Percentiles rank a stretch among this genome's conserved stretches.
Evolutionary conservation across 2,888 invertebrate species (phyloP).

Genomic region (Rhyacophila evoluta): DNA sequence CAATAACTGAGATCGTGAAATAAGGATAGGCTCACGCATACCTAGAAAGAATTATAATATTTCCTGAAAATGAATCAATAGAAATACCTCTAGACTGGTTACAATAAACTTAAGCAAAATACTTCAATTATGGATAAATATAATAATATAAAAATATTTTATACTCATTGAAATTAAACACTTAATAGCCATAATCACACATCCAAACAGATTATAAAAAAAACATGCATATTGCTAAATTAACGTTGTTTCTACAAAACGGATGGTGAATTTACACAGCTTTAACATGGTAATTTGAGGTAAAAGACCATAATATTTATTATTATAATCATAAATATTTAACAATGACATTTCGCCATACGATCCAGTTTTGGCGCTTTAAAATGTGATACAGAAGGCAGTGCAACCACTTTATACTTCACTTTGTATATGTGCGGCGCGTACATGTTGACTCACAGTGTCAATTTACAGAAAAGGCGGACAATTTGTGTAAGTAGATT

Average conservation of each 20-base stretch:
- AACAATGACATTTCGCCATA: background rate
- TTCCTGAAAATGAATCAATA: too few relatives aligned
- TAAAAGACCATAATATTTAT: background rate
- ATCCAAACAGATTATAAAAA: background rate
- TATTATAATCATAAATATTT: background rate
- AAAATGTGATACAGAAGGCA: slow-evolving; percentile 42
- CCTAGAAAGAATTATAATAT: too few relatives aligned
- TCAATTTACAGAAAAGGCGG: slow-evolving; percentile 12
- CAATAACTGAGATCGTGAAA: too few relatives aligned
- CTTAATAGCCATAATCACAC: background rate
- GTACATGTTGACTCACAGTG: background rate
- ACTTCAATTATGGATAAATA: too few relatives aligned
- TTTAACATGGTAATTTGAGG: background rate
- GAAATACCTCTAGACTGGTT: too few relatives aligned
- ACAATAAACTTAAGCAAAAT: too few relatives aligned
- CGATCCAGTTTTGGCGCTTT: slow-evolving; percentile 37
- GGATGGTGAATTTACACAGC: background rate
- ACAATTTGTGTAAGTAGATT: slow-evolving; percentile 35
- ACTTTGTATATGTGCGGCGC: background rate
- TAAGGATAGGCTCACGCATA: too few relatives aligned
- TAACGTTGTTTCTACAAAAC: background rate
- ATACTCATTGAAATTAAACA: background rate
- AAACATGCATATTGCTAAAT: background rate
- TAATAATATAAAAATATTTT: background rate
- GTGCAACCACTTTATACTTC: slow-evolving; percentile 40